Base-by-base conservation (phyloP, 2,797 vertebrate genomes). In the Centropyge bicolor region DNA sequence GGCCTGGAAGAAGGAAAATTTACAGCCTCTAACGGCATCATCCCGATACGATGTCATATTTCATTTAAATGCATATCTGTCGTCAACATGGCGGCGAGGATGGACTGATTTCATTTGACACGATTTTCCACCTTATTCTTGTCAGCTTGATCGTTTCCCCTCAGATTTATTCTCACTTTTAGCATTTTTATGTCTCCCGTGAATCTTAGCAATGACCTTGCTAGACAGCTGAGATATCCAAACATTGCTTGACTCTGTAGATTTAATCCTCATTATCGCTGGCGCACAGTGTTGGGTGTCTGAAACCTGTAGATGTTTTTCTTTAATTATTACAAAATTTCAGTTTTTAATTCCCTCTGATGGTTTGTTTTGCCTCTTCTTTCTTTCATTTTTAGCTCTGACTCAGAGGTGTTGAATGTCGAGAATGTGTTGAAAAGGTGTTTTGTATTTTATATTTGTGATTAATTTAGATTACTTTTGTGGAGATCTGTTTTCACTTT, bases 131-230 rank as follows among this genome's bases (percentile, higher is more conserved):
- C 59, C 36, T 52, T 38, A 55, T 62, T 76, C 41, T 17, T 74
- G 80, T 75, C 82, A 54, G 65, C 31, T 72, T 64, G 9, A 63
- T 83, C 43, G 51, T 31, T 20, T 54, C 16, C 1, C 13, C n/a
- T 45, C 66, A 69, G 54, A 79, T 88, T 80, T 70, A 74, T 82
- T 78, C 38, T 2, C 64, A 17, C 71, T 72, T 38, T 65, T 60
- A 68, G 61, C 55, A 62, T 78, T 80, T 86, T 81, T 78, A 80
- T 80, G 8, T 48, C 61, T 41, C 56, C 24, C 0, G 0, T 74
- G 70, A 83, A 77, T 82, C 61, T 63, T 22, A 1, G 57, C 65
- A 14, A 0, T 78, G 49, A 68, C 70, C 69, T 83, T 83, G 55
- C 7, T 36, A 55, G 70, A 43, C 49, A 59, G 27, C 17, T 16